Evolutionary conservation across 2,113 vertebrate genomes (phyloP).

Genomic region (Melanocharis versteri): DNA sequence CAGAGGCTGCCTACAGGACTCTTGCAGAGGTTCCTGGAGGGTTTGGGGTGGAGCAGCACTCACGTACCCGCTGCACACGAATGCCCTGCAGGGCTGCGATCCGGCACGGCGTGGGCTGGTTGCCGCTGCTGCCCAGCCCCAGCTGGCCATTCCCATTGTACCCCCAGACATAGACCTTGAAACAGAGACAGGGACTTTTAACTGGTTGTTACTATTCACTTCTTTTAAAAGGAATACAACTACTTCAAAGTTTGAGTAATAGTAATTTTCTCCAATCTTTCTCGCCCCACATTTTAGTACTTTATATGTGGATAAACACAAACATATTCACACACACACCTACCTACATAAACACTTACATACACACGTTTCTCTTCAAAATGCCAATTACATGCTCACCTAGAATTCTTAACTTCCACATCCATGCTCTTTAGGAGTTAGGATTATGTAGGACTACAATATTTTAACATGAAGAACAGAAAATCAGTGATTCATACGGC

Average conservation of each 20-base stretch:
- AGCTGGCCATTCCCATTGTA: slow-evolving; percentile 98
- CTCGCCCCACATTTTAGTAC: neutral
- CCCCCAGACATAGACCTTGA: slow-evolving; percentile 93
- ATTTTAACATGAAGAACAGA: neutral
- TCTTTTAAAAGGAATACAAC: neutral
- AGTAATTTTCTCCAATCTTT: neutral
- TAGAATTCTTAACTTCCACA: neutral
- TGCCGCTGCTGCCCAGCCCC: slow-evolving; percentile 91
- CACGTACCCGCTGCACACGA: slow-evolving; percentile 84
- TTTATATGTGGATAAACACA: neutral
- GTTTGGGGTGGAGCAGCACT: neutral
- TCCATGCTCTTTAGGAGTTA: neutral
- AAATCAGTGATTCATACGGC: neutral
- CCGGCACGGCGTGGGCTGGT: slow-evolving; percentile 92
- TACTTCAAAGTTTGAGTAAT: neutral
- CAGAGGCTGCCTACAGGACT: rapidly evolving
- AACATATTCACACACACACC: neutral
- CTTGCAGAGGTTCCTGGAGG: neutral
- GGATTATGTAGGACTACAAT: neutral
- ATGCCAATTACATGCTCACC: neutral
- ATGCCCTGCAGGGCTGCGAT: slow-evolving; percentile 91
- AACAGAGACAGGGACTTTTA: neutral
- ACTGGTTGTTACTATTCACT: neutral
- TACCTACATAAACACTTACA: neutral
- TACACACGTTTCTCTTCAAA: neutral